A percentile compares a stretch with the other conserved stretches of the same genome.
Evolutionary conservation across 2,888 invertebrate genomes (phyloP).

Genomic region (Ditylenchus weischeri): DNA sequence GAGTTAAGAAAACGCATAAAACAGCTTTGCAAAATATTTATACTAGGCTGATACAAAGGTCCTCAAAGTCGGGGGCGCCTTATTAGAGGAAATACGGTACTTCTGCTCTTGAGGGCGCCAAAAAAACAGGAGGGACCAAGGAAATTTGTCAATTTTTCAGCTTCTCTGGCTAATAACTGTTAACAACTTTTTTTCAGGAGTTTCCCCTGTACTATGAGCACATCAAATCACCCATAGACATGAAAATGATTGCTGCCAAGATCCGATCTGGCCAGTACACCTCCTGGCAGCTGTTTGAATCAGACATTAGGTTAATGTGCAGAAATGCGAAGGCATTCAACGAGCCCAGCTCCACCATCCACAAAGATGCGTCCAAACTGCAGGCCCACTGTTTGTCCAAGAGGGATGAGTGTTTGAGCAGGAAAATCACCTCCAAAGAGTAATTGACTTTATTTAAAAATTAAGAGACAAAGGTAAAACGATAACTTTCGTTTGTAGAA

Average conservation of each 20-base stretch:
- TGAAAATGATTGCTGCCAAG: slow-evolving; percentile 85
- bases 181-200: slow-evolving; percentile 61
- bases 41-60: too few relatives aligned
- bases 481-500: slow-evolving; percentile 18
- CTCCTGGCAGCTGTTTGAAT: slow-evolving; percentile 77
- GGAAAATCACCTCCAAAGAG: slow-evolving; percentile 18
- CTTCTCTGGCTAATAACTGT: neutral
- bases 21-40: too few relatives aligned
- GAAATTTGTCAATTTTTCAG: too few relatives aligned
- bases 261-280: slow-evolving; percentile 74
- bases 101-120: too few relatives aligned
- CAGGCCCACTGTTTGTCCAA: slow-evolving; percentile 16
- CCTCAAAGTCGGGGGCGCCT: too few relatives aligned
- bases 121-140: too few relatives aligned
- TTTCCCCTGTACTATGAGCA: slow-evolving; percentile 94
- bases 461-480: neutral
- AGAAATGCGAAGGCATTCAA: slow-evolving; percentile 90
- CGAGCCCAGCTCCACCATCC: slow-evolving; percentile 80
- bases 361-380: slow-evolving; percentile 20
- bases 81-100: too few relatives aligned
- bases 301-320: slow-evolving; percentile 83
- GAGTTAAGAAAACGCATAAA: too few relatives aligned
- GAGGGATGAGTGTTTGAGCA: slow-evolving; percentile 10
- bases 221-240: slow-evolving; percentile 87
- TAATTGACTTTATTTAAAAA: slow-evolving; percentile 13